A percentile compares a stretch with the other conserved stretches of the same genome.
Evolutionary conservation across 2,113 vertebrate genomes (phyloP).

Genomic region (Urocitellus parryii): DNA sequence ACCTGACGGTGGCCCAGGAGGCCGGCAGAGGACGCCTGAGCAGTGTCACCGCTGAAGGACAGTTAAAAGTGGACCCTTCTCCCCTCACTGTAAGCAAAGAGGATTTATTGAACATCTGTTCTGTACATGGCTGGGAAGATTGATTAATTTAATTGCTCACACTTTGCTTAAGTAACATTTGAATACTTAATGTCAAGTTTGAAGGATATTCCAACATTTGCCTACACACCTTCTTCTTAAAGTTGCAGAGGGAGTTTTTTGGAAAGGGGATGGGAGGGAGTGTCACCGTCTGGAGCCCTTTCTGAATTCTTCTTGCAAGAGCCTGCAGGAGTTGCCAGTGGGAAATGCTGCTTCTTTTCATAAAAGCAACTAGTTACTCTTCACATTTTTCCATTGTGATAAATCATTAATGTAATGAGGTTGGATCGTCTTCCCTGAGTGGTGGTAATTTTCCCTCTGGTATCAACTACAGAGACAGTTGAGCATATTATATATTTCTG

Average conservation of each 20-base stretch:
- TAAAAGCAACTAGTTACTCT: conserved; percentile 85
- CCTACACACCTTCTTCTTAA: conserved; percentile 82
- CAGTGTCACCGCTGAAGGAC: conserved; percentile 96
- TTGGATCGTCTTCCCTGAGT: conserved; percentile 71
- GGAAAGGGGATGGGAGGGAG: neutral
- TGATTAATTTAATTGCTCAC: conserved; percentile 99
- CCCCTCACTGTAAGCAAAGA: conserved; percentile 89
- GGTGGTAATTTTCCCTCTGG: conserved; percentile 82
- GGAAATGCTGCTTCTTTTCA: conserved; percentile 83
- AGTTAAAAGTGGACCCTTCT: conserved; percentile 93
- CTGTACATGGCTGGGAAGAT: conserved; percentile 95
- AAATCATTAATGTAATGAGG: conserved; percentile 79
- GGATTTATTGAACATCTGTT: conserved; percentile 98
- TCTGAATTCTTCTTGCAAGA: conserved; percentile 68
- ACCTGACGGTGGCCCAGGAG: conserved; percentile 92
- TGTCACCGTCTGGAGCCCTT: neutral
- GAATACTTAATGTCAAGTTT: conserved; percentile 97
- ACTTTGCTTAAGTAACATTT: conserved; percentile 97
- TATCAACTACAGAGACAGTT: conserved; percentile 76
- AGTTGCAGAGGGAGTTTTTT: conserved; percentile 65
- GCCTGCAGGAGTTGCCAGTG: conserved; percentile 75
- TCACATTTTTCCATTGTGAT: conserved; percentile 75
- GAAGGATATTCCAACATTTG: conserved; percentile 91
- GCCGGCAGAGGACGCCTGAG: conserved; percentile 90
- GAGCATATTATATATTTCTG: conserved; percentile 81